Conservation (phyloP, 2,888 invertebrate species). For the Podabrus alpinus region DNA sequence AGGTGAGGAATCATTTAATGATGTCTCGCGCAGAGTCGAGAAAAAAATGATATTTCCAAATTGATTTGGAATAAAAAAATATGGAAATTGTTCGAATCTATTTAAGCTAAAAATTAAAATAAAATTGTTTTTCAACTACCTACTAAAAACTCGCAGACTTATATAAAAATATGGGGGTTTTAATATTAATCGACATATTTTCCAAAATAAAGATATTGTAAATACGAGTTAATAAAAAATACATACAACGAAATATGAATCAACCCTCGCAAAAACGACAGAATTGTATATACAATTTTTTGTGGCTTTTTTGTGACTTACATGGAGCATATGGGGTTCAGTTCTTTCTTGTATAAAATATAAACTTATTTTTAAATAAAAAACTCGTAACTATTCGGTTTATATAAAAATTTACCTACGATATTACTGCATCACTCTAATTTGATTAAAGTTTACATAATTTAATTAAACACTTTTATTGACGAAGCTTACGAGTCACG, state of each 20-base stretch:
- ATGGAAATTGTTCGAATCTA: neutral
- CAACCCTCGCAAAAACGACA: neutral
- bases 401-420: neutral
- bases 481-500: neutral
- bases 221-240: neutral
- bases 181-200: neutral
- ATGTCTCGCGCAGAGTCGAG: neutral
- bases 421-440: neutral
- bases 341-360: neutral
- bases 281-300: neutral
- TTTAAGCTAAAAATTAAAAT: neutral
- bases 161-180: neutral
- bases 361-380: neutral
- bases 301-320: neutral
- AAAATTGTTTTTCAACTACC: neutral
- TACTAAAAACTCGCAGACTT: too few species aligned
- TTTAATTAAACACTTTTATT: neutral
- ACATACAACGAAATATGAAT: neutral
- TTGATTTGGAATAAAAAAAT: neutral
- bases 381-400: neutral
- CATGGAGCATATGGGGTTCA: neutral
- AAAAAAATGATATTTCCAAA: neutral
- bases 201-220: neutral
- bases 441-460: neutral
- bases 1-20: neutral